Evolutionary conservation across 2,888 invertebrate species (phyloP), one percentile per base, ranked within the genome.

Genomic region (Drosophila subquinaria): DNA sequence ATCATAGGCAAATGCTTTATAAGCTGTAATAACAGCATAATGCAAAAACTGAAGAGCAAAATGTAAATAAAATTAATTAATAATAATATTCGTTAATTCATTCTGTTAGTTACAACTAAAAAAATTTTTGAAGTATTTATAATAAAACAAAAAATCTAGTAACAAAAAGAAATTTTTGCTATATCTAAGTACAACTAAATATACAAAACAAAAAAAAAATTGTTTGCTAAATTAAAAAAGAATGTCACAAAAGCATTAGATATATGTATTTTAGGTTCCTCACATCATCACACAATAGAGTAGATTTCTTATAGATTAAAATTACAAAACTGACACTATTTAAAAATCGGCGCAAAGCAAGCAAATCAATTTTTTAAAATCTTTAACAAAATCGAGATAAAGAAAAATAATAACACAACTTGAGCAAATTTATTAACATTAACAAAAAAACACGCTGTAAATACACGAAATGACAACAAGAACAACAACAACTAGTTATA

Each of bases 301-400:
- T 79, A 82, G 59, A 72, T 80, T 76, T 79, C 75, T 67, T 69
- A 67, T 75, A 69, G 64, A 75, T 69, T 30, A 30, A 66, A 75
- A 76, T 64, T 82, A 64, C 35, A 65, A 73, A 59, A 52, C 45
- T 40, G 63, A 40, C 36, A 61, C 60, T 15, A 42, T 35, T 61
- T 35, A 33, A 30, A 59, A 57, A 69, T 55, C 43, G 63, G 64
- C 65, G 81, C 68, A 69, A 80, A 50, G 68, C 78, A 75, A 79
- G 70, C 57, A 73, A 69, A 69, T 1, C 33, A 59, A 35, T 53
- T 69, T 72, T 72, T 64, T 30, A 35, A 61, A 45, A 43, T 60
- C 55, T 57, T 27, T 51, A 65, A 48, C 40, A 64, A 48, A 56
- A 52, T 23, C 17, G 20, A 20, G n/a, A 61, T 51, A 11, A 50